Evolutionary conservation across 2,888 invertebrate genomes (phyloP).

Genomic region (Rutpela maculata): DNA sequence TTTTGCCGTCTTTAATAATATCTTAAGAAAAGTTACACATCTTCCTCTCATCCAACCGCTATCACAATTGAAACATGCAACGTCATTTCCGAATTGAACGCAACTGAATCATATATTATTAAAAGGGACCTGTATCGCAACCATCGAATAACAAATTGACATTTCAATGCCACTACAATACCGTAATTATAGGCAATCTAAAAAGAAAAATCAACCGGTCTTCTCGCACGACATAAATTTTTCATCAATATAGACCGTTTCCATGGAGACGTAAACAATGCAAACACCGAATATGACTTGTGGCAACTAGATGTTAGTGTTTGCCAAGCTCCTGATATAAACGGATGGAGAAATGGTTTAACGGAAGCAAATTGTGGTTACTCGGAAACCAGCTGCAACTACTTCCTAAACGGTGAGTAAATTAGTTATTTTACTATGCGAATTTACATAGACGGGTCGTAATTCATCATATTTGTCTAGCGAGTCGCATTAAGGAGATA

Average conservation of each 20-base stretch:
- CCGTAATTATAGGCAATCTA: slow-evolving; percentile 22
- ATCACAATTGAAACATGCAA: no score
- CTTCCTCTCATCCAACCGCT: no score
- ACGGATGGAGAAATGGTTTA: slow-evolving; percentile 94
- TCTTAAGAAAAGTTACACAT: no score
- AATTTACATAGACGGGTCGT: background rate
- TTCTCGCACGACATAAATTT: slow-evolving; percentile 39
- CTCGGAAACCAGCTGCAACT: slow-evolving; percentile 92
- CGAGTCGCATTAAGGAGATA: background rate
- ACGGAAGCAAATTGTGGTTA: slow-evolving; percentile 93
- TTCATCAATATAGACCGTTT: slow-evolving; percentile 50
- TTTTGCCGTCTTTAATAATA: no score
- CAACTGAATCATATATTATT: background rate
- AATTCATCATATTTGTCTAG: background rate
- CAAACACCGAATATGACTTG: slow-evolving; percentile 45
- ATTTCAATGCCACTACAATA: slow-evolving; percentile 21
- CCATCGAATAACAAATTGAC: slow-evolving; percentile 15
- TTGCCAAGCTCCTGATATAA: slow-evolving; percentile 45
- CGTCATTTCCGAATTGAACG: no score
- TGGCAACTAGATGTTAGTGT: slow-evolving; percentile 35
- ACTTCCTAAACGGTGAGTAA: slow-evolving; percentile 85
- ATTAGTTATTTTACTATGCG: slow-evolving; percentile 25
- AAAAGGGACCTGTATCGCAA: background rate
- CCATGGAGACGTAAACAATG: slow-evolving; percentile 48
- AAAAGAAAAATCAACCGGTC: slow-evolving; percentile 35